Conservation (phyloP, 64 coral and sea anemone genomes). For the Orbicella faveolata region DNA sequence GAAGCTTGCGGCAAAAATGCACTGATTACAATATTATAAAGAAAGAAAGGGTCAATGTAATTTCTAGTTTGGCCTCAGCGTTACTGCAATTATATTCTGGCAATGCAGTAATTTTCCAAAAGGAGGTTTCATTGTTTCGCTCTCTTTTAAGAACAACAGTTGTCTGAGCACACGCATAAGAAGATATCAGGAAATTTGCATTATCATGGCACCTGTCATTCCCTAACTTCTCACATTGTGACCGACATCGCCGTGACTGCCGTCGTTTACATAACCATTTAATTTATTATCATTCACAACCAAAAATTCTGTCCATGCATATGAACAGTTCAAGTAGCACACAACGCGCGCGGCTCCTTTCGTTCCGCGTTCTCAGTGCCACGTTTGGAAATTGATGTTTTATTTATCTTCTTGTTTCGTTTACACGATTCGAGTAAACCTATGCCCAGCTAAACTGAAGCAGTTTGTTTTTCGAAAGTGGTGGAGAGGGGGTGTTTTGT, state of each 20-base stretch:
- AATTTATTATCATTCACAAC: background rate
- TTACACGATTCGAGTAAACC: background rate
- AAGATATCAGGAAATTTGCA: conserved; percentile 14
- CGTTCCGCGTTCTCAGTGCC: background rate
- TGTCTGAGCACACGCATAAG: background rate
- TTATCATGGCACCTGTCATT: background rate
- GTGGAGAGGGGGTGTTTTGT: background rate
- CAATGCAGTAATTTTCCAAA: background rate
- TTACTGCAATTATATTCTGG: background rate
- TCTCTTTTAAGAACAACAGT: background rate
- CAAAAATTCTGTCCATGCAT: background rate
- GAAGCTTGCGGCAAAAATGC: too few species aligned
- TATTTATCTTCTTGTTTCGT: background rate
- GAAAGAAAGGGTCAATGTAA: background rate
- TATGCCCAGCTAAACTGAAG: background rate
- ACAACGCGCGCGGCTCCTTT: too few species aligned
- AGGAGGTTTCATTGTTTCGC: background rate
- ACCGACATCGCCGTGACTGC: background rate
- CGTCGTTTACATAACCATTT: background rate
- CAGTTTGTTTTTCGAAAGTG: background rate
- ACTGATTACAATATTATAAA: too few species aligned
- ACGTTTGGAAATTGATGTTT: background rate
- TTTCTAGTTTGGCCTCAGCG: background rate
- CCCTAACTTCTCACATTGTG: background rate
- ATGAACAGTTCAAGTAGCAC: background rate